phyloP scores from a whole-genome alignment of 2,113 vertebrate genomes.

The Gadus macrocephalus region DNA sequence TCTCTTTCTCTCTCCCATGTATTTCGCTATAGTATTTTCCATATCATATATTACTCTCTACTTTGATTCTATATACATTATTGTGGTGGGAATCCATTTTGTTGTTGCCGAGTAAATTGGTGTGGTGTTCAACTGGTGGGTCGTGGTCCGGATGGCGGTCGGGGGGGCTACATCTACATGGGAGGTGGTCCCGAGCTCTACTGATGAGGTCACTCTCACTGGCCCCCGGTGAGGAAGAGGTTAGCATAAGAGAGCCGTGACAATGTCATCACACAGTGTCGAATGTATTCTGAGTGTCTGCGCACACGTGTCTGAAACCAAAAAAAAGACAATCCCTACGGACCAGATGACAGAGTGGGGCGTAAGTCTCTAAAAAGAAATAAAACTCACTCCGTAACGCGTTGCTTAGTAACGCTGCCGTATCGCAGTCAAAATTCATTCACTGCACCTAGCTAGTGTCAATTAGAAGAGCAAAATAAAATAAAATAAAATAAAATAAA shows the following conservation, averaged over 20 bases:
- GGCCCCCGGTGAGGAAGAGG: slow-evolving; percentile 38
- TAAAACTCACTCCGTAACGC: not conserved
- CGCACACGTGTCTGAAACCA: not conserved
- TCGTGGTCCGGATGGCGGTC: not conserved
- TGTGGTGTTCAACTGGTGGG: slow-evolving; percentile 42
- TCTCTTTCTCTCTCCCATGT: slow-evolving; percentile 31
- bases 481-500: slow-evolving; percentile 22
- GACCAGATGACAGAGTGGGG: slow-evolving; percentile 15
- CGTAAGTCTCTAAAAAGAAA: not conserved
- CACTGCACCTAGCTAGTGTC: slow-evolving; percentile 53
- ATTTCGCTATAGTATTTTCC: slow-evolving; percentile 64
- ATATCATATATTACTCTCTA: slow-evolving; percentile 78
- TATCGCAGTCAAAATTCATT: slow-evolving; percentile 47
- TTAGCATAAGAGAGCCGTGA: slow-evolving; percentile 19
- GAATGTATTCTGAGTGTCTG: slow-evolving; percentile 5
- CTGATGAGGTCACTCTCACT: slow-evolving; percentile 27
- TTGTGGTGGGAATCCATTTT: slow-evolving; percentile 40
- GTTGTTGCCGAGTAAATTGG: slow-evolving; percentile 24
- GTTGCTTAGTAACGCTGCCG: slow-evolving; percentile 14
- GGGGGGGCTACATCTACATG: slow-evolving; percentile 16
- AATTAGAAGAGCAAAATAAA: slow-evolving; percentile 51
- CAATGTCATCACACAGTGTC: slow-evolving; percentile 25
- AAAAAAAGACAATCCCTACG: slow-evolving; percentile 8
- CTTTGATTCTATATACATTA: slow-evolving; percentile 74
- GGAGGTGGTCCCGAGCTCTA: slow-evolving; percentile 21